Evolutionary conservation across 2,113 vertebrate species (phyloP), one percentile per base, ranked within the genome.

Genomic region (Chionomys nivalis): DNA sequence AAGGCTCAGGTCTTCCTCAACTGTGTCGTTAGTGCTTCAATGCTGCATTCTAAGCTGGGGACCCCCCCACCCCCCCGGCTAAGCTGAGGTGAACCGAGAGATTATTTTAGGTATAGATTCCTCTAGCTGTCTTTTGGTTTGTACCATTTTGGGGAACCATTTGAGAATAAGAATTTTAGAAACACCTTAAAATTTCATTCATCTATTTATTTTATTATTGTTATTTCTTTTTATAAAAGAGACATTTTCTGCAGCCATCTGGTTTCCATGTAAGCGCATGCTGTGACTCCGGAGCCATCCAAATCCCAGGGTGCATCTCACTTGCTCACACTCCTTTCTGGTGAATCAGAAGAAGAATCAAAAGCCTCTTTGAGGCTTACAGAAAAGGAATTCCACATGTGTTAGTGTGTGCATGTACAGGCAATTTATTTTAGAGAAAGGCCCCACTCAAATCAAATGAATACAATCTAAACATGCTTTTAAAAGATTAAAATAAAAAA

Each of bases 341-440:
- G 97, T 97, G 98, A 98, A 98, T 98, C 98, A 98, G 97, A 98
- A 96, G 97, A 97, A 98, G 98, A 99, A 98, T 98, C 98, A 98
- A 99, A 99, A 98, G 98, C 97, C 96, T 98, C 98, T 99, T 98
- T 99, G 98, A 98, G 98, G 98, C 99, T 99, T 99, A 99, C 97
- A 93, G 98, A 95, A 99, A 99, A 99, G 96, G 98, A 98, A 98
- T 99, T 98, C 98, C 98, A 99, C 98, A 98, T 99, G 98, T 99
- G 98, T 97, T 95, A 98, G 97, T 97, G 98, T 99, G 98, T 98
- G 96, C 63, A 61, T 95, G 83, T 97, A 98, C 68, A 98, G 97
- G 97, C 96, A 97, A 98, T 98, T 98, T 98, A 98, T 98, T 98
- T 98, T 93, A 97, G 97, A 98, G 97, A 92, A 97, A 97, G 98